Percentiles rank a stretch among this genome's conserved stretches.
Conservation (phyloP, 2,113 vertebrate genomes). For the Chlorodrepanis virens region DNA sequence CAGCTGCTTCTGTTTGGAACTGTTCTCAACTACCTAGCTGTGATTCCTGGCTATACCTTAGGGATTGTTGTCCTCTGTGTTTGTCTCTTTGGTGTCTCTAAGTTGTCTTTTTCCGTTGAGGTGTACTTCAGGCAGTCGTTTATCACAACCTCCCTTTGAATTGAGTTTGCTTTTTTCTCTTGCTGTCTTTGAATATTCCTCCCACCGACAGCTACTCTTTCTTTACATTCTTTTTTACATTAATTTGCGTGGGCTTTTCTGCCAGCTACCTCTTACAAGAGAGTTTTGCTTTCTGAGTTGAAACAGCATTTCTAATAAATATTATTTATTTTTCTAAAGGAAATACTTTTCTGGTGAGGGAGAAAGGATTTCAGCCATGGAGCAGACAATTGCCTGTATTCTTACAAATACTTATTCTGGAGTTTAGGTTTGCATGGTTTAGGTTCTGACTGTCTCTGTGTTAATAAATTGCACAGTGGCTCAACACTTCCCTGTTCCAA, state of each 20-base stretch:
- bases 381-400: background rate
- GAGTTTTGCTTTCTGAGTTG: background rate
- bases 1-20: background rate
- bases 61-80: background rate
- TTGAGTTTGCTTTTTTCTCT: background rate
- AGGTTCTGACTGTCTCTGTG: background rate
- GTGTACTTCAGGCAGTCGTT: background rate
- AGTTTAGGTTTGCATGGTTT: background rate
- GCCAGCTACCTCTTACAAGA: background rate
- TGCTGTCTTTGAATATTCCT: constrained; percentile 1
- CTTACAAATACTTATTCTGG: background rate
- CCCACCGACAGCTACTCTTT: constrained; percentile 5
- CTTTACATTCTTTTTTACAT: constrained; percentile 18
- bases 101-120: background rate
- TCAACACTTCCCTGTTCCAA: background rate
- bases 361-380: background rate
- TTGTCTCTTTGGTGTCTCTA: background rate
- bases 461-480: background rate
- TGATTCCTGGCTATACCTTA: background rate
- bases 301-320: constrained; percentile 1
- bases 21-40: background rate
- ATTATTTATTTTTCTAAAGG: background rate
- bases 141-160: background rate
- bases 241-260: background rate
- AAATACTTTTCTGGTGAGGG: background rate